Conservation (phyloP, 1,140 invertebrate genomes). For the Drosophila obscura region DNA sequence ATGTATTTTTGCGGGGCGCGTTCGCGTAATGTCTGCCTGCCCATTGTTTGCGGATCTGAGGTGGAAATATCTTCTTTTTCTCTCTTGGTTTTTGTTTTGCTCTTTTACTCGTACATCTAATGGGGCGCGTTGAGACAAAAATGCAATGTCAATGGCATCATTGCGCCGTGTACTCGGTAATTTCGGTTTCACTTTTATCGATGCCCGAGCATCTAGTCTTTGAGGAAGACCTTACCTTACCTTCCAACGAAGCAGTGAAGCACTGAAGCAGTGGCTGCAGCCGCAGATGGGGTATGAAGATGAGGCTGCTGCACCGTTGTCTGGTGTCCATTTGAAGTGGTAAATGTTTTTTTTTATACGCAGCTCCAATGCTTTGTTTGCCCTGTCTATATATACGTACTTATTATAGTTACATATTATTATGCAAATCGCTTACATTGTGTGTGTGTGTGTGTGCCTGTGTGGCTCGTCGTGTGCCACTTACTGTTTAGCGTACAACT, state of each 20-base stretch:
- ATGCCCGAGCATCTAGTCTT: conserved; percentile 62
- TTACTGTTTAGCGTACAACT: conserved; percentile 50
- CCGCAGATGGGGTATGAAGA: conserved; percentile 50
- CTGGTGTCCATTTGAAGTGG: conserved; percentile 62
- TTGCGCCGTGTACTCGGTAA: conserved; percentile 67
- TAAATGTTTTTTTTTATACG: conserved; percentile 60
- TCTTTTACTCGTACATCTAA: conserved; percentile 69
- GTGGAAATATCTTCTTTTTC: conserved; percentile 53
- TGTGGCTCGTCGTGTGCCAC: conserved; percentile 70
- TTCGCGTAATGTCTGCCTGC: conserved; percentile 69
- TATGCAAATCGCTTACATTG: conserved; percentile 79
- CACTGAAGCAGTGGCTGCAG: neutral
- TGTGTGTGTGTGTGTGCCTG: conserved; percentile 45
- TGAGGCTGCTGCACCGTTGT: conserved; percentile 32
- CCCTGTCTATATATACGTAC: conserved; percentile 25
- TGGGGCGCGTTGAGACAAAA: conserved; percentile 78
- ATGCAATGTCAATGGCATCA: conserved; percentile 81
- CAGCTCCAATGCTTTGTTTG: conserved; percentile 57
- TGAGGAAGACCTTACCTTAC: conserved; percentile 32
- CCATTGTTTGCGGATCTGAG: conserved; percentile 65
- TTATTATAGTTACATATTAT: conserved; percentile 65
- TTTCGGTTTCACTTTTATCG: conserved; percentile 81
- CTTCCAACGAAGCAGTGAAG: no score
- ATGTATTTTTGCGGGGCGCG: conserved; percentile 46
- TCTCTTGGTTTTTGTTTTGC: conserved; percentile 51